These are phyloP conservation scores for Diadumene lineata DNA, from an alignment of 92 coral and sea anemone species.

Conservation along the genomic window DNA sequence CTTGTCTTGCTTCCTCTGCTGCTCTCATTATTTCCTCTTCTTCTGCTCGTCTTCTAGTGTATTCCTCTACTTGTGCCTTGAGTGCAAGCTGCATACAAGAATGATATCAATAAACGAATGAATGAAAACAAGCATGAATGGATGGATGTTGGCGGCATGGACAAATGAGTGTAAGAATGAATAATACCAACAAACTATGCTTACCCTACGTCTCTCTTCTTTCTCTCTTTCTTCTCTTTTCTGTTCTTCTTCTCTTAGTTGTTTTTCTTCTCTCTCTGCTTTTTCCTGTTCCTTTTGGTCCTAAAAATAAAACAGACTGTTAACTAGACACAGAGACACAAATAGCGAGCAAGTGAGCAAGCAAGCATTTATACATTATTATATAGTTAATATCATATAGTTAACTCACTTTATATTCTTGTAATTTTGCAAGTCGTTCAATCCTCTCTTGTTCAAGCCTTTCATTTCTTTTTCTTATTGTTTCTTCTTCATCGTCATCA, in stretches of 20 bases:
- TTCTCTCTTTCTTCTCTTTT: slow-evolving; percentile 78
- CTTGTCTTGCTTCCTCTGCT: slow-evolving; percentile 71
- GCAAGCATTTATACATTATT: background rate
- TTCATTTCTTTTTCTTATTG: slow-evolving; percentile 68
- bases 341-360: background rate
- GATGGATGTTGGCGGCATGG: too few species aligned
- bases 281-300: slow-evolving; percentile 74
- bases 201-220: slow-evolving; percentile 88
- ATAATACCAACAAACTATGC: background rate
- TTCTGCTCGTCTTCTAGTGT: slow-evolving; percentile 81
- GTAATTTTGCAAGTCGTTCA: slow-evolving; percentile 74
- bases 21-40: slow-evolving; percentile 81
- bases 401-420: slow-evolving; percentile 78
- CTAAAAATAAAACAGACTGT: slow-evolving; percentile 27
- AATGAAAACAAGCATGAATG: too few species aligned
- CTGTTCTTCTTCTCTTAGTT: slow-evolving; percentile 60
- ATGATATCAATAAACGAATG: background rate
- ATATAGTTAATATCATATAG: background rate
- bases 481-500: slow-evolving; percentile 63
- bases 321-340: background rate
- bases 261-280: slow-evolving; percentile 67
- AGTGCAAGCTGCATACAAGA: slow-evolving; percentile 59
- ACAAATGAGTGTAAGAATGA: too few species aligned
- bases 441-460: slow-evolving; percentile 75
- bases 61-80: slow-evolving; percentile 86